Conservation (phyloP, 2,113 vertebrate species). For the Chaetops frenatus region DNA sequence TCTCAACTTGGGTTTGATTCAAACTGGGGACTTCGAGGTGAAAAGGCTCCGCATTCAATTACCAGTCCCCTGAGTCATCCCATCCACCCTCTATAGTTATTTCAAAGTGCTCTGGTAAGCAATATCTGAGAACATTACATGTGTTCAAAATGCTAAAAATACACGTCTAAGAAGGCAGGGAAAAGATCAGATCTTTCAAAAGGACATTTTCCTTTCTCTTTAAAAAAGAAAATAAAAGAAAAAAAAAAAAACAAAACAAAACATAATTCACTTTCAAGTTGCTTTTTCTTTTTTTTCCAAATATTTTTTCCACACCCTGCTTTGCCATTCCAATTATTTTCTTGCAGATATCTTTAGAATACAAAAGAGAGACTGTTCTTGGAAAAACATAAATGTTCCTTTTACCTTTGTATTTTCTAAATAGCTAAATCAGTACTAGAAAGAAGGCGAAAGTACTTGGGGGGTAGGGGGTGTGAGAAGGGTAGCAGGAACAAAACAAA, state of each 20-base stretch:
- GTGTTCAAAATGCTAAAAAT: constrained; percentile 54
- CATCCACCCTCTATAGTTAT: constrained; percentile 46
- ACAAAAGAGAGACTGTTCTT: neutral
- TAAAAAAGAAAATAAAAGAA: neutral
- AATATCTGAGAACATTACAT: constrained; percentile 49
- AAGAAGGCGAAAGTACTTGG: neutral
- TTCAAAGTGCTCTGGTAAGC: constrained; percentile 55
- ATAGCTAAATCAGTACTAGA: neutral
- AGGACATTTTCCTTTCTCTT: neutral
- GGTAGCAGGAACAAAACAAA: neutral
- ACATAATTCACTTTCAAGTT: neutral
- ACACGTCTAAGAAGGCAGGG: neutral
- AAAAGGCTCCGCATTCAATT: constrained; percentile 58
- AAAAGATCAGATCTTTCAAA: neutral
- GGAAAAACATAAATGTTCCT: neutral
- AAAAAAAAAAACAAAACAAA: too few species aligned
- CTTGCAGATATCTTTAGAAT: neutral
- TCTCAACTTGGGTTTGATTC: constrained; percentile 13
- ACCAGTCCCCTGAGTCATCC: constrained; percentile 57
- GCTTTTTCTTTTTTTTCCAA: neutral
- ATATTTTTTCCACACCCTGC: neutral
- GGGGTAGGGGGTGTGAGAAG: neutral
- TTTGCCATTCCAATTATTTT: neutral
- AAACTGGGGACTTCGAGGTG: constrained; percentile 43
- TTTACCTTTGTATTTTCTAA: neutral